Base-by-base conservation (phyloP, 2,113 vertebrate genomes). In the Poeciliopsis prolifica region DNA sequence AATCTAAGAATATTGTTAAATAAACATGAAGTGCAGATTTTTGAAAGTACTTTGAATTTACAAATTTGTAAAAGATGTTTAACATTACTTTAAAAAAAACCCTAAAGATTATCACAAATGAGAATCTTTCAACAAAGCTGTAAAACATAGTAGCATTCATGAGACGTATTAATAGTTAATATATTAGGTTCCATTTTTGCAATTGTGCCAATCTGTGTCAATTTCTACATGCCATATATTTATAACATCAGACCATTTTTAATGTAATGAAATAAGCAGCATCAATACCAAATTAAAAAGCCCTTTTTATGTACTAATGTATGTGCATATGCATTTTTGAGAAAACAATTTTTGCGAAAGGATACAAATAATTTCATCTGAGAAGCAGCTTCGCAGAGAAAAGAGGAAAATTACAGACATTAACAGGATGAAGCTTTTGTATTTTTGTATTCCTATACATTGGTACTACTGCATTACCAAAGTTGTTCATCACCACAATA, bases 401-500 rank as follows among this genome's bases (percentile, higher is more conserved):
- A 6, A 48, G 17, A 48, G 4, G 44, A 48, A 19, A 48, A 19
- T 48, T 17, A 48, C 15, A 48, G 44, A 17, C 8, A 9, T 58
- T 58, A 10, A 9, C 15, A 19, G 17, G 17, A 6, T 24, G 48
- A 22, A 54, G 48, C 19, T 7, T 54, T 54, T 54, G 48, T 42
- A 42, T 14, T 42, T 42, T 14, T 42, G 13, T 42, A 4, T 54
- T 54, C 19, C 19, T 54, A 54, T 24, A 51, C 15, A 17, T 17
- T 51, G 48, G 22, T 22, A 54, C 48, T 24, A 22, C 48, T 54
- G 51, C 10, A 9, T 48, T 48, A 48, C 44, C 14, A 48, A 48
- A n/a, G 51, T 58, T 58, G 24, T 9, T 8, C 22, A 58, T n/a
- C 51, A n/a, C 82, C 84, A 81, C 83, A 82, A 74, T 81, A 90